Evolutionary conservation across 92 coral and sea anemone species (phyloP).

Genomic region (Chrysogorgia sp.): DNA sequence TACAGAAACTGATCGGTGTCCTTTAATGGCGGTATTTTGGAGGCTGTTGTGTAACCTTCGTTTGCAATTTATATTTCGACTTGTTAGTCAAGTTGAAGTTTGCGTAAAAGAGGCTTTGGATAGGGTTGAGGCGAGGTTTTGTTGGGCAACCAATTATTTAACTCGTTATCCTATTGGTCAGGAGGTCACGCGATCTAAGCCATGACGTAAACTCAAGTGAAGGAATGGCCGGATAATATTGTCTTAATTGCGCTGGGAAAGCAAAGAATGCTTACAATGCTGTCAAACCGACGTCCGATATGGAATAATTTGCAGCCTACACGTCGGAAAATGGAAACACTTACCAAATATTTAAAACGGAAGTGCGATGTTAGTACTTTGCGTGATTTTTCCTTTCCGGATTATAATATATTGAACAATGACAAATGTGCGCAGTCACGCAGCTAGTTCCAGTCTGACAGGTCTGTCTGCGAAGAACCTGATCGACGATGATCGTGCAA

Average conservation of each 20-base stretch:
- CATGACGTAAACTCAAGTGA: conserved; percentile 12
- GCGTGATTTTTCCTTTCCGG: neutral
- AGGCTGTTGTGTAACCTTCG: conserved; percentile 98
- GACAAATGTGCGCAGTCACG: too few species aligned
- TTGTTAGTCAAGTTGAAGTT: conserved; percentile 70
- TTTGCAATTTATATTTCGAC: conserved; percentile 79
- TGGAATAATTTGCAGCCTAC: neutral
- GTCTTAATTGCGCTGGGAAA: neutral
- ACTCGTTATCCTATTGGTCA: conserved; percentile 33
- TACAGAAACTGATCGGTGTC: conserved; percentile 77
- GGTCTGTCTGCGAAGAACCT: too few species aligned
- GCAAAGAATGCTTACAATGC: too few species aligned
- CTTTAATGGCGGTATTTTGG: conserved; percentile 99
- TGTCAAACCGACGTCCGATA: too few species aligned
- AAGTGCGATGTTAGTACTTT: neutral
- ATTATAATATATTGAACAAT: neutral
- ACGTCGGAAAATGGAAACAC: neutral
- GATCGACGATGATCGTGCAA: too few species aligned
- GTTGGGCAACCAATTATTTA: conserved; percentile 1
- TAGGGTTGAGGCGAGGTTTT: conserved; percentile 51
- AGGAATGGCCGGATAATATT: neutral
- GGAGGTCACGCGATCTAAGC: conserved; percentile 30
- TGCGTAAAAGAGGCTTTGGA: conserved; percentile 60
- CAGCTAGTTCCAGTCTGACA: too few species aligned
- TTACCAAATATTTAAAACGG: neutral